Evolutionary conservation across 2,888 invertebrate genomes (phyloP).

Genomic region (Cerastoderma edule): DNA sequence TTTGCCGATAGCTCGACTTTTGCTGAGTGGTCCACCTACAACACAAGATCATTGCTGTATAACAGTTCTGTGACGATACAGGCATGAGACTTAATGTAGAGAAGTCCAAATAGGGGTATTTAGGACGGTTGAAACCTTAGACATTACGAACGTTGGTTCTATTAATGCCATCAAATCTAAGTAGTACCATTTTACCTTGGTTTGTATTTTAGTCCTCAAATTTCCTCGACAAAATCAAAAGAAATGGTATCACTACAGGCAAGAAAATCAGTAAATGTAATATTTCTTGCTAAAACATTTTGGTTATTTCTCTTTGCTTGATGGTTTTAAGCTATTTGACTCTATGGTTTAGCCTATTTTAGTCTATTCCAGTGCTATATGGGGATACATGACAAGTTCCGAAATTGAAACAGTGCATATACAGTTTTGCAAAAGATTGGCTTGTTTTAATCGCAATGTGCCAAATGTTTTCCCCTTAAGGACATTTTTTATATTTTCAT

Average conservation of each 20-base stretch:
- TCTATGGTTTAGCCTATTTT: constrained; percentile 7
- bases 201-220: not conserved
- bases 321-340: constrained; percentile 7
- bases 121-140: constrained; percentile 14
- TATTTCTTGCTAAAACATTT: not conserved
- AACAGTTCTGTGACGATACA: constrained; percentile 15
- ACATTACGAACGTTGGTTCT: not conserved
- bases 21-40: constrained; percentile 6
- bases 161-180: not conserved
- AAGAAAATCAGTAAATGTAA: not conserved
- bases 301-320: not conserved
- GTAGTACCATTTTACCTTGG: constrained; percentile 9
- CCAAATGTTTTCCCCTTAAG: too few species aligned
- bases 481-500: too few species aligned
- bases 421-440: constrained; percentile 4
- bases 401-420: not conserved
- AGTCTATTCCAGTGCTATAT: not conserved
- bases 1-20: constrained; percentile 24
- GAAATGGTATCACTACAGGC: not conserved
- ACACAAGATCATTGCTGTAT: not conserved
- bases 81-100: constrained; percentile 12
- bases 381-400: not conserved
- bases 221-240: not conserved
- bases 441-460: not conserved
- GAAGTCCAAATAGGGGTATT: constrained; percentile 32